A percentile compares a stretch with the other conserved stretches of the same genome.
Evolutionary conservation across 23 tunicate species (phyloP).

Genomic region (Diplosoma virens): DNA sequence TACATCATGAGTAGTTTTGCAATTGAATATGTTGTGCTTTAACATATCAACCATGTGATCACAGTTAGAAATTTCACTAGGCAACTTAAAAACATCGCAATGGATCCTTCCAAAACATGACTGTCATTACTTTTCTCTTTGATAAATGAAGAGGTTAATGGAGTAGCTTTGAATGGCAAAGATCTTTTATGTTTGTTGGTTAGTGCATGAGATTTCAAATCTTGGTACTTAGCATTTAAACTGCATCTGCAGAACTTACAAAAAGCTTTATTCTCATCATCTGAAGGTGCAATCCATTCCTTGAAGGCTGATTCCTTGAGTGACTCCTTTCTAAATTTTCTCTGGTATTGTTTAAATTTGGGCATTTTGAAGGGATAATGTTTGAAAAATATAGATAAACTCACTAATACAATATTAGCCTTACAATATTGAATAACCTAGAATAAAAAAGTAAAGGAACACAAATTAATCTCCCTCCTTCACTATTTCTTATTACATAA

Average conservation of each 20-base stretch:
- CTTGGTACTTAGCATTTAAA: conserved; percentile 6
- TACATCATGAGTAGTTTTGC: not conserved
- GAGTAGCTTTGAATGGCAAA: not conserved
- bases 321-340: not conserved
- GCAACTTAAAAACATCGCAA: conserved; percentile 3
- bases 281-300: not conserved
- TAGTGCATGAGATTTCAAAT: conserved; percentile 6
- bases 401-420: too few species aligned
- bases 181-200: conserved; percentile 2
- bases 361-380: too few species aligned
- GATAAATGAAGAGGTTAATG: not conserved
- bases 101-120: not conserved
- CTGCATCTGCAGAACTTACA: not conserved
- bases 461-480: not conserved
- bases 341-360: not conserved
- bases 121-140: not conserved
- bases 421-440: too few species aligned
- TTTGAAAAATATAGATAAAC: too few species aligned
- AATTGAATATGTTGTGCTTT: not conserved
- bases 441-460: too few species aligned
- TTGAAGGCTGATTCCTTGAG: not conserved
- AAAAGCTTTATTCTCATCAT: not conserved
- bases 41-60: conserved; percentile 7
- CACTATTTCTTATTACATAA: not conserved
- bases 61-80: conserved; percentile 9